Evolutionary conservation across 2,888 invertebrate species (phyloP), one percentile per base, ranked within the genome.

Genomic region (Mesorhabditis spiculigera): DNA sequence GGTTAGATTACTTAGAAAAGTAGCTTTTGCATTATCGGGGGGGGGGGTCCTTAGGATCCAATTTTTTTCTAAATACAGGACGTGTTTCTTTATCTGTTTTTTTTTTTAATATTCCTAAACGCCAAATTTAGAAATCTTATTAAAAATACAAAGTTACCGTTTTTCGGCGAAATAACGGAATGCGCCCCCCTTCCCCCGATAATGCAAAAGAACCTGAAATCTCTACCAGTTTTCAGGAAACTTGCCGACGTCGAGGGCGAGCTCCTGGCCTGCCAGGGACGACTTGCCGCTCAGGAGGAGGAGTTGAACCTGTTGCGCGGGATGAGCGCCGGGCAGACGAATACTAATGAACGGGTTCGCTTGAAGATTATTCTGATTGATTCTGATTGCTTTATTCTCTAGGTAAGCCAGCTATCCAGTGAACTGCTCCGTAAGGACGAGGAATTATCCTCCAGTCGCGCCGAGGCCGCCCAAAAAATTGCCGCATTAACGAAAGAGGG

Each of bases 221-320:
- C 28, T 28, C 28, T 28, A 28, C 28, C 28, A 3, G 28, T 65
- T 71, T 75, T 64, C 42, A 75, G 75, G 43, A 44, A 71, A 42
- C 66, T 76, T 63, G 69, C 71, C 5, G 71, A 73, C 43, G 66
- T 28, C 42, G 69, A 72, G 10, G 45, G 66, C 6, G 66, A 70
- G 10, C 67, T 73, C 45, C 45, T 61, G 13, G 77, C 73, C 10
- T 65, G 73, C 16, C 73, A 73, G 45, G 69, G 63, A 13, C 67
- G 74, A 63, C 58, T 75, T 5, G 68, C 68, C 4, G 74, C 73
- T 43, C 68, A 75, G 66, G 75, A 81, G 44, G 71, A 77, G 10
- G 80, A 81, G 66, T 67, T 81, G 66, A 71, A 65, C 6, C 71
- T 81, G 45, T 69, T 81, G 58, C 8, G 58, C 10, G 58, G 58